Conservation (phyloP, 2,113 vertebrate genomes). For the Pygoscelis adeliae region DNA sequence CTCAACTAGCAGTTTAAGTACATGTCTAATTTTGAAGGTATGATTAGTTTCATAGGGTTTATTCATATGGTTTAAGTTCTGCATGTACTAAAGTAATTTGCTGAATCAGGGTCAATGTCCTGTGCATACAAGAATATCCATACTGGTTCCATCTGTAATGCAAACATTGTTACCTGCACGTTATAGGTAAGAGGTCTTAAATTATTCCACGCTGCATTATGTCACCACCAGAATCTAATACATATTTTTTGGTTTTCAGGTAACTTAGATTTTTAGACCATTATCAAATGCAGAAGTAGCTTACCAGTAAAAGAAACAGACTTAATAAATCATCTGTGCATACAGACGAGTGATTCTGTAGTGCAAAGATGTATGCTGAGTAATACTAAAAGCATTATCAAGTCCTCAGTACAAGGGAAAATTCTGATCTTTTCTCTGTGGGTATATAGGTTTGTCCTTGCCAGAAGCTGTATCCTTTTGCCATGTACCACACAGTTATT, state of each 20-base stretch:
- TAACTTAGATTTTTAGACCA: background rate
- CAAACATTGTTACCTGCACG: background rate
- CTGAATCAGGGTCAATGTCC: background rate
- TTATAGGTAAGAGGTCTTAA: background rate
- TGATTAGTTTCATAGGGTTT: background rate
- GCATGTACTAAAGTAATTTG: background rate
- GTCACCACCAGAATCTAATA: background rate
- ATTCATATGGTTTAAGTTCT: background rate
- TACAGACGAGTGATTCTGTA: background rate
- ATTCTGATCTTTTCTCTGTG: background rate
- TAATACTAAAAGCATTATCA: background rate
- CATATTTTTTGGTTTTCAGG: background rate
- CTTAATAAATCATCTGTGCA: background rate
- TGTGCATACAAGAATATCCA: too few relatives aligned
- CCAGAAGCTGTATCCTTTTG: background rate
- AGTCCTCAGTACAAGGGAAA: background rate
- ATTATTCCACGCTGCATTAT: background rate
- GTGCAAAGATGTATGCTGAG: background rate
- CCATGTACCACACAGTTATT: accelerated
- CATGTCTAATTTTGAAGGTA: background rate
- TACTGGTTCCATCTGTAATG: background rate
- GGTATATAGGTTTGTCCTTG: background rate
- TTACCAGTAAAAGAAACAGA: background rate
- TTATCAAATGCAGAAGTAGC: background rate
- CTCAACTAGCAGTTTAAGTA: background rate